Evolutionary conservation across 2,113 vertebrate genomes (phyloP), one percentile per base, ranked within the genome.

Genomic region (Muscicapa adusta): DNA sequence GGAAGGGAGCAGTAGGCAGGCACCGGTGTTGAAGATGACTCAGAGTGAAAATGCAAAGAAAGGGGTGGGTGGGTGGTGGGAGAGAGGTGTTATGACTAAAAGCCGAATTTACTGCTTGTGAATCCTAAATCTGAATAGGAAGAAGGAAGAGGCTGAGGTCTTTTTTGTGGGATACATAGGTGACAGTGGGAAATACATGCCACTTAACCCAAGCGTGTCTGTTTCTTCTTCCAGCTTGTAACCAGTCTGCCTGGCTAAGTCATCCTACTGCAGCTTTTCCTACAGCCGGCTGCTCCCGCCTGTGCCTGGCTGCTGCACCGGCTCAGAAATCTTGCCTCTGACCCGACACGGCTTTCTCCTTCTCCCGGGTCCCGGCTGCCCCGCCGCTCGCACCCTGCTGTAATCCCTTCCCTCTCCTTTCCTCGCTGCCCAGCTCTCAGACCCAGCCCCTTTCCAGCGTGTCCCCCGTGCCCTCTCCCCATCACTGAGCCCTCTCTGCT

Each of bases 51-150:
- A 93, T 66, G 92, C 93, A 95, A 81, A 86, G 88, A 95, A 91
- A 94, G 88, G 45, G 82, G 93, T 96, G 91, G 93, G 92, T 91
- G 95, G 88, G 40, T 84, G 68, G 93, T 91, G 90, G 92, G 94
- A 89, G 93, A 91, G 90, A 97, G 85, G 94, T 96, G 94, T 95
- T 96, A 94, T 96, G 94, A 96, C 94, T 94, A 96, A 95, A 96
- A 93, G 33, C 86, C 11, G 54, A 93, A 93, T 95, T 96, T 96
- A 95, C 76, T 82, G 94, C 91, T 57, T 91, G 68, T n/a, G 80
- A 96, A 96, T 95, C 76, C 93, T 94, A 94, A 96, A 93, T 87
- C 76, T 73, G 93, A 94, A 92, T 40, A 95, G 83, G 74, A 94
- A 93, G 42, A 96, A 60, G 47, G 88, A 95, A 93, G 62, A 95